Base-by-base conservation (phyloP, 2,113 vertebrate species). In the Rhinolophus sinicus region DNA sequence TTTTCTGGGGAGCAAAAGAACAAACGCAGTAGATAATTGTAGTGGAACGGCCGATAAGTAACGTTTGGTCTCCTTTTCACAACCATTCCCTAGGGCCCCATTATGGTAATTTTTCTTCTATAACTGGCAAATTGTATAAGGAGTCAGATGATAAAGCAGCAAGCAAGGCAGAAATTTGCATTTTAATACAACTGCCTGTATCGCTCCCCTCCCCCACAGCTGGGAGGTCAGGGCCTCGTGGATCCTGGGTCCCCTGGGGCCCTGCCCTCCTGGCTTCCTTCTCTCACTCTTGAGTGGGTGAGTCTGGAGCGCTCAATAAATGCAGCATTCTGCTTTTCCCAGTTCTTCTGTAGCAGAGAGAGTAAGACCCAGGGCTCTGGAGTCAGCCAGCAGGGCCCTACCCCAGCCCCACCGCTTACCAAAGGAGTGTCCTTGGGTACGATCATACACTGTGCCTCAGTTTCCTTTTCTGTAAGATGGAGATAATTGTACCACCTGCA, bases 151-250 rank as follows among this genome's bases (percentile, higher is more conserved):
- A 99, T 99, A 99, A 99, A 99, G 98, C 99, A 99, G 99, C 98
- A 98, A 99, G 98, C 98, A 97, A 92, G 98, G 98, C 98, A 98
- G 98, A 98, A 99, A 99, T 99, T 99, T 99, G 99, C 99, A 99
- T 99, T 99, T 99, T 99, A 99, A 99, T 99, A 98, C 98, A 99
- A 98, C 98, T 98, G 98, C 99, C 98, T 97, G 97, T 99, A 98
- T 98, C 98, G 93, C 93, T 98, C 98, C 82, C 80, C 47, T 2
- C 26, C 73, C 69, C 90, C 97, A 70, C 81, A 72, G 70, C 0
- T 0, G 14, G 56, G 95, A n/a, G 97, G 97, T 98, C 94, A 58
- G 96, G 95, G 72, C 93, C 80, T 80, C 65, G 44, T 75, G 62
- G 92, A 92, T 86, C 40, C 0, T 0, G n/a, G 56, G 77, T 75